Evolutionary conservation across 2,797 vertebrate species (phyloP).

Genomic region (Lagocephalus sceleratus): DNA sequence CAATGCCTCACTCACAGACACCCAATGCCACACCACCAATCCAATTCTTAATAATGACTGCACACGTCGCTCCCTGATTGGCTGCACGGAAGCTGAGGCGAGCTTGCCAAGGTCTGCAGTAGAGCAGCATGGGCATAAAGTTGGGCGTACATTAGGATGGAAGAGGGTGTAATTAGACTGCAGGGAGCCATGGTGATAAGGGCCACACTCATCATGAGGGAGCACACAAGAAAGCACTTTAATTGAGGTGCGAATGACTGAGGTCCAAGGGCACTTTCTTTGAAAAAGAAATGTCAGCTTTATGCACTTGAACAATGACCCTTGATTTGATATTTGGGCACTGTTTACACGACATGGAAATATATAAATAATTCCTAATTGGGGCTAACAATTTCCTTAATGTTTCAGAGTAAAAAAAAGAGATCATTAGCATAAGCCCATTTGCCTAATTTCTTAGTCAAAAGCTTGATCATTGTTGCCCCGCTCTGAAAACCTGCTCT

Average conservation of each 20-base stretch:
- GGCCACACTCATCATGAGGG: constrained; percentile 57
- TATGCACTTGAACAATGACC: constrained; percentile 41
- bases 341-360: constrained; percentile 34
- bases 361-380: constrained; percentile 47
- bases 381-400: constrained; percentile 38
- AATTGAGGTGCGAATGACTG: constrained; percentile 77
- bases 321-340: constrained; percentile 27
- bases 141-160: constrained; percentile 31
- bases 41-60: constrained; percentile 53
- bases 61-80: constrained; percentile 57
- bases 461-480: background rate
- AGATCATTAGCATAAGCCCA: constrained; percentile 23
- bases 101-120: constrained; percentile 61
- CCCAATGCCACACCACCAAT: constrained; percentile 42
- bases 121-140: constrained; percentile 47
- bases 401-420: constrained; percentile 20
- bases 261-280: constrained; percentile 72
- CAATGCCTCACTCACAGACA: constrained; percentile 58
- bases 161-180: constrained; percentile 74
- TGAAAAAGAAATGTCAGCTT: constrained; percentile 59
- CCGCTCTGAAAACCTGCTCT: constrained; percentile 10
- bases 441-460: background rate
- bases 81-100: constrained; percentile 55
- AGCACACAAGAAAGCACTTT: constrained; percentile 72
- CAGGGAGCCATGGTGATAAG: constrained; percentile 77